phyloP scores from a whole-genome alignment of 2,888 invertebrate species.

The Gonocerus acuteangulatus region DNA sequence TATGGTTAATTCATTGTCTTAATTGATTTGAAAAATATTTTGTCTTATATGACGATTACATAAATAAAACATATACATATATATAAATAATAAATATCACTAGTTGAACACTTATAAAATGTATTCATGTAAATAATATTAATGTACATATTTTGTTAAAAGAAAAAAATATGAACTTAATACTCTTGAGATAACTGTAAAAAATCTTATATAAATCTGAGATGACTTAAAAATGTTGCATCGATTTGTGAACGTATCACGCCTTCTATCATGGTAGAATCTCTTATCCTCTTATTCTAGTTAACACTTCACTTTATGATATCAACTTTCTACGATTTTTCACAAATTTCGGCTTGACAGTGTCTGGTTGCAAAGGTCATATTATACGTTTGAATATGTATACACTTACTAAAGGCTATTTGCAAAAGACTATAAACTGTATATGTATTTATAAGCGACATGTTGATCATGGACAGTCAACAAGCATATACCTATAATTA shows the following conservation, averaged over 20 bases:
- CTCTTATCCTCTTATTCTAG: slow-evolving; percentile 17
- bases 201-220: neutral
- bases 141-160: slow-evolving; percentile 27
- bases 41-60: slow-evolving; percentile 12
- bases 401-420: neutral
- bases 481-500: neutral
- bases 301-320: slow-evolving; percentile 15
- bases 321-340: slow-evolving; percentile 16
- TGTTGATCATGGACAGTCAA: neutral
- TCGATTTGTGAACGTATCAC: slow-evolving; percentile 15
- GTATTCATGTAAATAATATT: slow-evolving; percentile 25
- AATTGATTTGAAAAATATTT: slow-evolving; percentile 14
- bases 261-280: slow-evolving; percentile 19
- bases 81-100: slow-evolving; percentile 19
- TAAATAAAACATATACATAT: no score
- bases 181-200: slow-evolving; percentile 13
- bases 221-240: slow-evolving; percentile 1
- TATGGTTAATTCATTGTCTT: slow-evolving; percentile 6
- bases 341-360: slow-evolving; percentile 17
- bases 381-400: neutral
- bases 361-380: slow-evolving; percentile 6
- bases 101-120: slow-evolving; percentile 12
- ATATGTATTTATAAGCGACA: neutral
- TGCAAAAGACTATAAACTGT: neutral
- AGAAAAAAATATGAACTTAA: slow-evolving; percentile 13